Evolutionary conservation across 2,797 vertebrate genomes (phyloP).

Genomic region (Poecilia picta): DNA sequence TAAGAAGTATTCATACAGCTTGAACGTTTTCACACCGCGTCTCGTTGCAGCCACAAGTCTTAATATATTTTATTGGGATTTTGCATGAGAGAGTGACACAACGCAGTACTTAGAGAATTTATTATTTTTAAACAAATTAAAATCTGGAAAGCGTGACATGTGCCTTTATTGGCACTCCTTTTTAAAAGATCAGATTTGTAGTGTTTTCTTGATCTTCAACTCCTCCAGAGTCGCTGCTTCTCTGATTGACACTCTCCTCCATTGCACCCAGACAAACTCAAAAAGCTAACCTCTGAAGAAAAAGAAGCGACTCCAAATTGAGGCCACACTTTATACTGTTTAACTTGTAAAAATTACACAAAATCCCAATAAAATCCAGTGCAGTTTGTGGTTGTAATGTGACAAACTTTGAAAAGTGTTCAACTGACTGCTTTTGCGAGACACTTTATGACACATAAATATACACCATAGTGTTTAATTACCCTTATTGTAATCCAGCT

Average conservation of each 20-base stretch:
- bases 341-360: background rate
- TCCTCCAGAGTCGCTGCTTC: background rate
- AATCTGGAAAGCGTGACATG: background rate
- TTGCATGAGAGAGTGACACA: background rate
- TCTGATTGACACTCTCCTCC: background rate
- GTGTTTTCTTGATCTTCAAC: background rate
- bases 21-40: background rate
- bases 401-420: background rate
- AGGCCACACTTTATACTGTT: background rate
- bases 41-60: background rate
- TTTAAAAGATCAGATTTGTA: background rate
- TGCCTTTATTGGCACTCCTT: background rate
- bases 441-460: slow-evolving; percentile 38
- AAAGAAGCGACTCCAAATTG: background rate
- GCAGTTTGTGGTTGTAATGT: background rate
- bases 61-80: background rate
- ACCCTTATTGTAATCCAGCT: slow-evolving; percentile 63
- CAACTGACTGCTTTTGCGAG: background rate
- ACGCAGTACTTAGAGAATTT: background rate
- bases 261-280: background rate
- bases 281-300: background rate
- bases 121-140: background rate
- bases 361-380: background rate
- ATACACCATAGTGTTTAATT: slow-evolving; percentile 52
- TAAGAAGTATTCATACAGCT: background rate